A percentile compares a stretch with the other conserved stretches of the same genome.
Evolutionary conservation across 2,113 vertebrate species (phyloP).

Genomic region (Carollia perspicillata): DNA sequence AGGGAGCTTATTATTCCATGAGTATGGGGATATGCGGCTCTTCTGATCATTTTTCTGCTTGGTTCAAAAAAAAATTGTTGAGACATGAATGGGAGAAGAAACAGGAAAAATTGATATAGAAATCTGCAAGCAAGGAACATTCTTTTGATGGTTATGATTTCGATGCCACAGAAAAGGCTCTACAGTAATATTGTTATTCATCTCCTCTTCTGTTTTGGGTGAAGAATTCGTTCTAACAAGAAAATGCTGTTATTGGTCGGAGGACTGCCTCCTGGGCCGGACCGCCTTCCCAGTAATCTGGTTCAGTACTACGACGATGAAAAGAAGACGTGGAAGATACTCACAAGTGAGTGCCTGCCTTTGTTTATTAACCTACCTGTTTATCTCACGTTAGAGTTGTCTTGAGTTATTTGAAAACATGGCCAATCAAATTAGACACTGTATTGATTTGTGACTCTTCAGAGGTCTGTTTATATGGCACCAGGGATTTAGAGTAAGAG

Average conservation of each 20-base stretch:
- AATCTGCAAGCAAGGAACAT: constrained; percentile 83
- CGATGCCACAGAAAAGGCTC: constrained; percentile 82
- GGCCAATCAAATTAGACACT: constrained; percentile 85
- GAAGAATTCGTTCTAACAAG: constrained; percentile 99
- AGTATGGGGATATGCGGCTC: constrained; percentile 81
- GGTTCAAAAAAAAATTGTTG: constrained; percentile 82
- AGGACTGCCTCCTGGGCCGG: constrained; percentile 97
- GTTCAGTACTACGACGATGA: constrained; percentile 99
- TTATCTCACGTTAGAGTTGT: constrained; percentile 70
- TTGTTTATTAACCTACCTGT: constrained; percentile 71
- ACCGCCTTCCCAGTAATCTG: constrained; percentile 99
- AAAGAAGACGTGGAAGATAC: constrained; percentile 99
- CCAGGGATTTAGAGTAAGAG: constrained; percentile 77
- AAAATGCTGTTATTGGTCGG: constrained; percentile 97
- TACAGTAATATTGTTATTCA: constrained; percentile 82
- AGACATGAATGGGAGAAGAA: constrained; percentile 83
- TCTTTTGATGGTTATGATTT: constrained; percentile 85
- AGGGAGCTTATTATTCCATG: constrained; percentile 86
- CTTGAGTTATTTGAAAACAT: constrained; percentile 81
- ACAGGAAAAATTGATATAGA: constrained; percentile 83
- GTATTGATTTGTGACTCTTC: constrained; percentile 84
- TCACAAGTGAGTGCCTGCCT: constrained; percentile 93
- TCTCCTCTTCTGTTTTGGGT: constrained; percentile 90
- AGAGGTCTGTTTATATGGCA: constrained; percentile 82
- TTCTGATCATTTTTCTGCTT: constrained; percentile 86